Base-by-base conservation (phyloP, 2,797 vertebrate genomes). In the Clamator glandarius region DNA sequence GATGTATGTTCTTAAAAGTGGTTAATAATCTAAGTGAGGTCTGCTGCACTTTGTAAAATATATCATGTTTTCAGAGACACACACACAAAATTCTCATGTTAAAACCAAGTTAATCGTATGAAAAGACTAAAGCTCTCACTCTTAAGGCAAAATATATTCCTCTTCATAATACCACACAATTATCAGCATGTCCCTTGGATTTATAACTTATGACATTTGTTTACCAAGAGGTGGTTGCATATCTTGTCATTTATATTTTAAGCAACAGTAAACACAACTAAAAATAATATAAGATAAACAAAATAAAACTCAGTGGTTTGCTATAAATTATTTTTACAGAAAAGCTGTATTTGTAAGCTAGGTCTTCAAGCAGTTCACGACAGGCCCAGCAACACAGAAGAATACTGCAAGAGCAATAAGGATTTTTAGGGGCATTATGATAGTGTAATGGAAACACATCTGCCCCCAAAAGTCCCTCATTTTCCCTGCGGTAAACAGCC, bases 371-470 rank as follows among this genome's bases (percentile, higher is more conserved):
- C 48, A 93, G 63, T 42, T 95, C 73, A 82, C 76, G 83, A 48
- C 88, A 94, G 76, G 94, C 94, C 96, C 96, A 81, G 91, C 88
- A 76, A 77, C 92, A 96, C 93, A 44, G 98, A 97, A 96, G 98
- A 98, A 98, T 95, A 98, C 98, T 98, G 98, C 98, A 99, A 98
- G 98, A 98, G 98, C 98, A 99, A 98, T 98, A 98, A 99, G 98
- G 98, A 98, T 99, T 99, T 99, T 98, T 98, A 98, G 98, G 98
- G 98, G 98, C 98, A 99, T 99, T 99, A 98, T 98, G 98, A 98
- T 98, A 97, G 97, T 97, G 97, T 97, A 98, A 97, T 96, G 97
- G 96, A 98, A 98, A 98, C 98, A 99, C 98, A 99, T 98, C 98
- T 99, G 98, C 98, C 98, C 98, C 98, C 98, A 98, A 99, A 99